Evolutionary conservation across 2,888 invertebrate species (phyloP).

Genomic region (Perizoma affinitatum): DNA sequence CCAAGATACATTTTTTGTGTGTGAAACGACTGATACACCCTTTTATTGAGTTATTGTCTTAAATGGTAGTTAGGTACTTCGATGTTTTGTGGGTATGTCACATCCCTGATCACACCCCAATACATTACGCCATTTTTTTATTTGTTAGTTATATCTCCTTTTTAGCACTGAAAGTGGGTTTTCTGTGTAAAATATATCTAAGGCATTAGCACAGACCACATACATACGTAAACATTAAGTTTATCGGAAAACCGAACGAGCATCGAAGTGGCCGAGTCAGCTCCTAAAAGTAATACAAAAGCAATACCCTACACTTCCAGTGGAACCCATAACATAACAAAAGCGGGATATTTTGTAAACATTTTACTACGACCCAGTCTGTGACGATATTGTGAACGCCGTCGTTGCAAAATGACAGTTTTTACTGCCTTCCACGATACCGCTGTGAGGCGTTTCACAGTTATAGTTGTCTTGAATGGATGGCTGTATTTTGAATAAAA

Average conservation of each 20-base stretch:
- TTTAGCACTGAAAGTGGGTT: no score
- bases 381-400: slow-evolving; percentile 78
- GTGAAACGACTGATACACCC: no score
- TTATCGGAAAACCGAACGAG: slow-evolving; percentile 22
- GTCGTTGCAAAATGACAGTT: slow-evolving; percentile 74
- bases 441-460: slow-evolving; percentile 58
- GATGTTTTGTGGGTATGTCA: no score
- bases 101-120: no score
- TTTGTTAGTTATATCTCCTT: no score
- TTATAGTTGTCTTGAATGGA: slow-evolving; percentile 41
- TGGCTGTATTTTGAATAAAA: slow-evolving; percentile 17
- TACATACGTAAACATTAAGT: slow-evolving; percentile 16
- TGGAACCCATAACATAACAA: slow-evolving; percentile 66
- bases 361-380: slow-evolving; percentile 80
- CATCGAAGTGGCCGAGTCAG: slow-evolving; percentile 52
- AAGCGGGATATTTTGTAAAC: slow-evolving; percentile 79
- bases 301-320: slow-evolving; percentile 67
- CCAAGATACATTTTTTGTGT: no score
- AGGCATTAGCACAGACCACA: neutral
- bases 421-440: slow-evolving; percentile 73
- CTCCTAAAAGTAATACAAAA: slow-evolving; percentile 70
- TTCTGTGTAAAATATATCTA: slow-evolving; percentile 1
- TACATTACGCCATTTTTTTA: no score
- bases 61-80: no score
- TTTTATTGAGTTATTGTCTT: no score